phyloP scores from a whole-genome alignment of 2,888 invertebrate genomes.

The Euspilapteryx auroguttella region DNA sequence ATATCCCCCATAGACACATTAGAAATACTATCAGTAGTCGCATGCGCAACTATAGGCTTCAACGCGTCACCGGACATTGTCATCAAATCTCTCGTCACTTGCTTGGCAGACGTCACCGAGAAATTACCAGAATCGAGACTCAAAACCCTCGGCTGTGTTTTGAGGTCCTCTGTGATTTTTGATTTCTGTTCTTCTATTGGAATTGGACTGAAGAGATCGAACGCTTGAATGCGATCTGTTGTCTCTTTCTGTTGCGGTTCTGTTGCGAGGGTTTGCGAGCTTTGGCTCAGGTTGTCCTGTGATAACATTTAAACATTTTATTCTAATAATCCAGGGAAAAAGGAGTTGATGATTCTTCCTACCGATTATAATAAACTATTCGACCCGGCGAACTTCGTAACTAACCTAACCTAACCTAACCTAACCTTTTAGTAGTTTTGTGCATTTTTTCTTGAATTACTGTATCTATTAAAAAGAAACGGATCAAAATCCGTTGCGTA shows the following conservation, averaged over 20 bases:
- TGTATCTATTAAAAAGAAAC: too few species aligned
- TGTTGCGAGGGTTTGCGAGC: conserved; percentile 10
- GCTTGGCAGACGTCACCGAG: conserved; percentile 36
- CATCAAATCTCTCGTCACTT: conserved; percentile 24
- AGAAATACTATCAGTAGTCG: conserved; percentile 41
- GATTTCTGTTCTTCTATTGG: conserved; percentile 35
- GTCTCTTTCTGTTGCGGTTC: conserved; percentile 11
- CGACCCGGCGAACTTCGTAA: too few species aligned
- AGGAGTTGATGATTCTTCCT: too few species aligned
- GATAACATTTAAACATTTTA: conserved; percentile 9
- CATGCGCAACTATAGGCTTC: conserved; percentile 31
- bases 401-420: too few species aligned
- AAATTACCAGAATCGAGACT: conserved; percentile 44
- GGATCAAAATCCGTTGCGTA: too few species aligned
- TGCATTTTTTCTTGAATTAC: too few species aligned
- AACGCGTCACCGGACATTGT: conserved; percentile 35
- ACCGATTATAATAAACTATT: too few species aligned
- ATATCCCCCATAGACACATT: conserved; percentile 63
- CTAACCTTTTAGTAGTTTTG: too few species aligned
- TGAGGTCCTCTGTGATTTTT: conserved; percentile 25
- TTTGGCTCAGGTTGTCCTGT: conserved; percentile 30
- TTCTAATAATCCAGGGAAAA: too few species aligned
- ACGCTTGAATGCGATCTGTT: conserved; percentile 28
- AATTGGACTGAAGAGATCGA: conserved; percentile 61
- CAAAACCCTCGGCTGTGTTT: conserved; percentile 33